Evolutionary conservation across 2,888 invertebrate genomes (phyloP).

Genomic region (Pycnomerus fuliginosus): DNA sequence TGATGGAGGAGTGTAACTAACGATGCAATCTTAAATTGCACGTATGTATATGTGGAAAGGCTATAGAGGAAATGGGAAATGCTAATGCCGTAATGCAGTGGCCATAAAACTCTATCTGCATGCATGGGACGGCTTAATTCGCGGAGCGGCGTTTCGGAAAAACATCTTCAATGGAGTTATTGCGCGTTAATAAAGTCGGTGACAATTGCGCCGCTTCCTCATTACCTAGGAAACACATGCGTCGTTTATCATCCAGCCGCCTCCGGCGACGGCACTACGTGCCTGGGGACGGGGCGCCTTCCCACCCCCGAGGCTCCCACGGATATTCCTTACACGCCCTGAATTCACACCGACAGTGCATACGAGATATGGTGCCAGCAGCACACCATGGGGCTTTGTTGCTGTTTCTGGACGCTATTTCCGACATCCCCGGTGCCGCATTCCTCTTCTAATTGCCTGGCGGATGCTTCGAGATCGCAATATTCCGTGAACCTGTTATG

Average conservation of each 20-base stretch:
- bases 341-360: conserved; percentile 16
- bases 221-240: conserved; percentile 39
- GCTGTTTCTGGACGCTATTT: too few species aligned
- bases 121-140: conserved; percentile 38
- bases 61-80: conserved; percentile 40
- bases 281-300: conserved; percentile 23
- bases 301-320: conserved; percentile 9
- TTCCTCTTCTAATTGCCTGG: too few species aligned
- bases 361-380: conserved; percentile 9
- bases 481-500: too few species aligned
- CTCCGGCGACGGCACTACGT: conserved; percentile 28
- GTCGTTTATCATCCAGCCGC: conserved; percentile 36
- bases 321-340: conserved; percentile 18
- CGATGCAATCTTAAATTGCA: conserved; percentile 38
- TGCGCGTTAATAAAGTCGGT: conserved; percentile 46
- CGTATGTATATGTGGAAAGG: conserved; percentile 34
- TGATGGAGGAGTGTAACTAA: conserved; percentile 33
- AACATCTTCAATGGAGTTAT: too few species aligned
- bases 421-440: too few species aligned
- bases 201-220: conserved; percentile 42
- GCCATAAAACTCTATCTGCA: conserved; percentile 38
- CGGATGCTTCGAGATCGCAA: too few species aligned
- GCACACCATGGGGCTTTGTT: too few species aligned
- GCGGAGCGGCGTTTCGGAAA: too few species aligned
- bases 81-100: conserved; percentile 38